phyloP scores from a whole-genome alignment of 2,888 invertebrate genomes.

The Drosophila cracens region DNA sequence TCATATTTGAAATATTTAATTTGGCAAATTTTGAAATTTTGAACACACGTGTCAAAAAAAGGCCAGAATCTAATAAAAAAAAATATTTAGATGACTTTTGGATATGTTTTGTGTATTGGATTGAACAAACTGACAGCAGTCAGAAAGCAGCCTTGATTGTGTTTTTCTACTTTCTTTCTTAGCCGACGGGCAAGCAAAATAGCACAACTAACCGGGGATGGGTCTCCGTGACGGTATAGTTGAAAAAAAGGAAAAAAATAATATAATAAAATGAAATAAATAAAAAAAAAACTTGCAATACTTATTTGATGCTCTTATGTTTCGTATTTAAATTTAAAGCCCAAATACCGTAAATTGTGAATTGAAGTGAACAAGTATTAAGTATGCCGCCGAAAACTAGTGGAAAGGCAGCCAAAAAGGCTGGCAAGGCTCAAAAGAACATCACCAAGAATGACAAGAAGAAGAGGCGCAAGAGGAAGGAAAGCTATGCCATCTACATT shows the following conservation, averaged over 20 bases:
- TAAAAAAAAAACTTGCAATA: too few species aligned
- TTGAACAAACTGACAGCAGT: conserved; percentile 18
- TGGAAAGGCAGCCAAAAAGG: too few species aligned
- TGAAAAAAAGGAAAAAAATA: conserved; percentile 63
- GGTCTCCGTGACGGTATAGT: conserved; percentile 70
- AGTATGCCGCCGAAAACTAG: too few species aligned
- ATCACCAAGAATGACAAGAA: too few species aligned
- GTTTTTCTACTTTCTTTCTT: conserved; percentile 25
- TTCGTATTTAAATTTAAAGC: too few species aligned
- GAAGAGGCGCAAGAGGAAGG: too few species aligned
- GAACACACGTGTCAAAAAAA: conserved; percentile 25
- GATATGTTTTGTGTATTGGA: not conserved
- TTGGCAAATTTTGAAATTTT: conserved; percentile 8
- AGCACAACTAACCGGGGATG: conserved; percentile 53
- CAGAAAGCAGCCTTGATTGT: not conserved
- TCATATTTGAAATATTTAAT: conserved; percentile 71
- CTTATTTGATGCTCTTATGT: too few species aligned
- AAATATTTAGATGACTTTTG: conserved; percentile 14
- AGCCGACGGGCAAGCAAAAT: conserved; percentile 53
- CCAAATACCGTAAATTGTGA: too few species aligned
- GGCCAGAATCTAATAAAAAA: conserved; percentile 9
- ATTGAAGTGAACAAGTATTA: too few species aligned
- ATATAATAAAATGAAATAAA: too few species aligned
- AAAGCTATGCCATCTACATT: too few species aligned
- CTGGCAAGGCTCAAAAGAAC: too few species aligned